Base-by-base conservation (phyloP, 2,888 invertebrate genomes). In the Notodonta ziczac region DNA sequence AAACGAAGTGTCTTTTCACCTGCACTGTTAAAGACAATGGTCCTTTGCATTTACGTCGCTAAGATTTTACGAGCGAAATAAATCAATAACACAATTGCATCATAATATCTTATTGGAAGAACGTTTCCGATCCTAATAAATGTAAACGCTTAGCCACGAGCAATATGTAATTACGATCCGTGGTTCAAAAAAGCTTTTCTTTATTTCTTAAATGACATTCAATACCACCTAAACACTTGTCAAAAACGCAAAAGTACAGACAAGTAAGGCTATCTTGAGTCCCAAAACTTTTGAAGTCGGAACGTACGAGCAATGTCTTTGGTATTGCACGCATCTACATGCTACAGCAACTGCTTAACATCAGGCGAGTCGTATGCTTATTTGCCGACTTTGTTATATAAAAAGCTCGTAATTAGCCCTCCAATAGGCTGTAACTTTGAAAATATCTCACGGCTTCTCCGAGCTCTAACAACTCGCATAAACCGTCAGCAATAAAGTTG, bases 61-160 rank as follows among this genome's bases (percentile, higher is more conserved):
- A 69, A 58, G 70, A 58, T 32, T 74, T 77, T 71, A 77, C 67
- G 77, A 70, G 46, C 39, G 59, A 44, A 67, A 69, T 70, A 72
- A 78, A 69, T 67, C 56, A 65, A 74, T 66, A 64, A 0, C 24
- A 51, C 12, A 32, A 63, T 64, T 73, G 51, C 62, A 57, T 59
- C 48, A 65, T 65, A 66, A 63, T 58, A 61, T 24, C 2, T 32
- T 32, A 13, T 32, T 52, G 32, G 32, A 13, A 13, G 6, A 52
- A 52, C 52, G 52, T 32, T 50, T 52, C 32, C 51, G 24, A 24
- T 16, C 9, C 6, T 51, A 51, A 24, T 51, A 14, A 51, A 24
- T 51, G 52, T 35, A 52, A 12, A 10, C 8, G 12, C 9, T 9
- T 8, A 10, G 10, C 6, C 42, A 42, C 42, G 35, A 2, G 2